Conservation (phyloP, 2,797 vertebrate species). For the Phrynocephalus guinanensis region DNA sequence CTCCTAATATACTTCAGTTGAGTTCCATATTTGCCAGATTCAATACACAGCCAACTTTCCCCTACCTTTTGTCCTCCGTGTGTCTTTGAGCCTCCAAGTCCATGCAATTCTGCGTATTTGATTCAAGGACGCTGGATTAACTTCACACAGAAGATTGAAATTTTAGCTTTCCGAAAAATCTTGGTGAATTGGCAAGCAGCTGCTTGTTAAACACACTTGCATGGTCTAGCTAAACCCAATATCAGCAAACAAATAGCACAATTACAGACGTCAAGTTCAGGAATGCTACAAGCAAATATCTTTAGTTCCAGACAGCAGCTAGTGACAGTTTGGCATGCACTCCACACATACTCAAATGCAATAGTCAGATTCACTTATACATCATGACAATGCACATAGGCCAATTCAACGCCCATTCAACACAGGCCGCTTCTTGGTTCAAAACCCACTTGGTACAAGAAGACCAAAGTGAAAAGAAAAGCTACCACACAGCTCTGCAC, state of each 20-base stretch:
- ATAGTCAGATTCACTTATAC: no score
- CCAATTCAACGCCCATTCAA: neutral
- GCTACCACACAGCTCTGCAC: no score
- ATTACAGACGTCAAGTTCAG: neutral
- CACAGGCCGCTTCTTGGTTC: neutral
- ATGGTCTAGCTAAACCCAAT: neutral
- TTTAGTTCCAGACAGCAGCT: neutral
- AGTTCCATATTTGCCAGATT: neutral
- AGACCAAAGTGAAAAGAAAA: neutral
- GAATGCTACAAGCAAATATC: neutral
- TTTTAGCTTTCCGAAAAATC: neutral
- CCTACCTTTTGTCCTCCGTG: no score
- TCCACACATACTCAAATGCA: neutral
- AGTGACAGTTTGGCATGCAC: neutral
- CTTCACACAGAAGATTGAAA: neutral
- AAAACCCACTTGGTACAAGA: neutral
- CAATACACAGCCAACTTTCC: no score
- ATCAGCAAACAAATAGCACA: neutral
- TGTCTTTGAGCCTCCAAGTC: neutral
- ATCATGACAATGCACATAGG: neutral
- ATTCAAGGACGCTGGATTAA: neutral
- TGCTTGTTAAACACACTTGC: neutral
- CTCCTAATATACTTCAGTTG: neutral
- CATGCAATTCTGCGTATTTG: neutral
- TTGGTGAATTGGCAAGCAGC: neutral